Base-by-base conservation (phyloP, 2,113 vertebrate species). In the Siphamia tubifer region DNA sequence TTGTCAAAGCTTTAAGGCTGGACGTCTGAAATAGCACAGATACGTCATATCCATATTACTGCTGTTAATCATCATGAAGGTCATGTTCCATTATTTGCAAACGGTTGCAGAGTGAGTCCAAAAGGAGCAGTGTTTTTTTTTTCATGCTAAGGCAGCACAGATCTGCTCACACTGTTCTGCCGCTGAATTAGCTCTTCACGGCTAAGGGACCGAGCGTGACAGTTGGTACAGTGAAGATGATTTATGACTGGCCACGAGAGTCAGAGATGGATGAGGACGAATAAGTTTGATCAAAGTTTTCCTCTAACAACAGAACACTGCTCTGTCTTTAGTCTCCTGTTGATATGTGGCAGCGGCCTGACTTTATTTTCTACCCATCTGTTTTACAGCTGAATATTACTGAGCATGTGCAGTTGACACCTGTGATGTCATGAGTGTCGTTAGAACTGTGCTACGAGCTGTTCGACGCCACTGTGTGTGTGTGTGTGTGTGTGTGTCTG, bases 231-330 rank as follows among this genome's bases (percentile, higher is more conserved):
- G 68, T 84, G 83, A 82, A 81, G 85, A 90, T 91, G 89, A 91
- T 91, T 91, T 90, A 91, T 90, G 86, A 83, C 60, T 73, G 74
- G 82, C 76, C 65, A 67, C 67, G 74, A 85, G 82, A 89, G 88
- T 89, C 88, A 85, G 79, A 90, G 86, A 91, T 89, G 85, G 89
- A 91, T 90, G 89, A 90, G 85, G 83, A 78, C 80, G 73, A 84
- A 85, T 74, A 91, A 89, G 82, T 90, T 90, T 89, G 72, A 89
- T 90, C 86, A 87, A 89, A 90, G 83, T 88, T 91, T 87, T 81
- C 75, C 64, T 77, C 81, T 84, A 84, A 85, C 85, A 77, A 81
- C 79, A 79, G 74, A 69, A 39, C 66, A 84, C 81, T 76, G 57
- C 77, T 69, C 55, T 66, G 57, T 65, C 72, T 77, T 30, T 45